Evolutionary conservation across 2,888 invertebrate species (phyloP).

Genomic region (Drosophila infuscata): DNA sequence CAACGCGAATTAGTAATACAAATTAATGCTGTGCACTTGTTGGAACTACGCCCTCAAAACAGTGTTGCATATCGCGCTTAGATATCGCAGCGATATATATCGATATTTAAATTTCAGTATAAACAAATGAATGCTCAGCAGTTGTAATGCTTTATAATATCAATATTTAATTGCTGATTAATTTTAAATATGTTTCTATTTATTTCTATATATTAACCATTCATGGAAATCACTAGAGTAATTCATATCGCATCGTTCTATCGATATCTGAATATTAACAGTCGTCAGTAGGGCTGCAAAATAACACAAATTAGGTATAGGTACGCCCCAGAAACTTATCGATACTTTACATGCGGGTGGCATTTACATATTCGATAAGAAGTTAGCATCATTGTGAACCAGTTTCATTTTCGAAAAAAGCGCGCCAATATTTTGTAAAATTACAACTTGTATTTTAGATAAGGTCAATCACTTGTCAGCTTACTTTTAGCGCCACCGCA

Average conservation of each 20-base stretch:
- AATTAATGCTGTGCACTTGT: slow-evolving; percentile 66
- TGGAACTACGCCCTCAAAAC: slow-evolving; percentile 76
- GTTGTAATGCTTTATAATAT: slow-evolving; percentile 19
- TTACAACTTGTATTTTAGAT: background rate
- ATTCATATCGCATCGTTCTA: slow-evolving; percentile 5
- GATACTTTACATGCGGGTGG: slow-evolving; percentile 1
- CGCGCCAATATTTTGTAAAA: background rate
- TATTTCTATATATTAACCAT: background rate
- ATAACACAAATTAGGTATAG: background rate
- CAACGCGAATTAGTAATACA: slow-evolving; percentile 60
- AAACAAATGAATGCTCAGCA: slow-evolving; percentile 35
- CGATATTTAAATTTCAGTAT: slow-evolving; percentile 12
- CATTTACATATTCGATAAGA: slow-evolving; percentile 16
- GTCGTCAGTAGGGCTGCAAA: slow-evolving; percentile 6
- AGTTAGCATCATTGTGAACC: slow-evolving; percentile 5
- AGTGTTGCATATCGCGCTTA: slow-evolving; percentile 45
- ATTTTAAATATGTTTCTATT: background rate
- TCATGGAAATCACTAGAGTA: slow-evolving; percentile 45
- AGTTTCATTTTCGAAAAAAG: background rate
- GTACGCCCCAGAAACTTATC: background rate
- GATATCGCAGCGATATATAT: slow-evolving; percentile 13
- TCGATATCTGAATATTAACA: slow-evolving; percentile 27
- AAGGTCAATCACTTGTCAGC: slow-evolving; percentile 21
- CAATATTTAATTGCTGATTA: background rate
- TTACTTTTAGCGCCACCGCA: background rate